These are phyloP conservation scores for Thera britannica DNA, from an alignment of 2,888 invertebrate species.

Conservation along the genomic window DNA sequence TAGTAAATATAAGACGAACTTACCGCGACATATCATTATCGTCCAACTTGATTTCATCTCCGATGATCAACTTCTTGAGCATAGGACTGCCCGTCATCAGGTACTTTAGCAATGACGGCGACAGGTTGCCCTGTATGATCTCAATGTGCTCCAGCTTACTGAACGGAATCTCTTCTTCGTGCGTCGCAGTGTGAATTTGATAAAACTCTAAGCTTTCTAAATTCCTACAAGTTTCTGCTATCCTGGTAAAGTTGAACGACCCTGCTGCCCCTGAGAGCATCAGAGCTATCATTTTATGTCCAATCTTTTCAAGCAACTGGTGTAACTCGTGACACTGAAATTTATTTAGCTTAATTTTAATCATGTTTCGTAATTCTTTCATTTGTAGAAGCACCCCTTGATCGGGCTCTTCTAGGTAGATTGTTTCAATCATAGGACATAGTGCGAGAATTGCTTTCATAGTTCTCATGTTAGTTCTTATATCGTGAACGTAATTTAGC, in stretches of 20 bases:
- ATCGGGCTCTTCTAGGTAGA: slow-evolving; percentile 87
- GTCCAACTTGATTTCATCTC: slow-evolving; percentile 87
- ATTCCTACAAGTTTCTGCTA: slow-evolving; percentile 85
- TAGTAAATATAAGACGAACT: slow-evolving; percentile 40
- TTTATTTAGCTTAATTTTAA: slow-evolving; percentile 86
- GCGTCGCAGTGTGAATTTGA: slow-evolving; percentile 86
- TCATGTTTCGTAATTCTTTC: slow-evolving; percentile 76
- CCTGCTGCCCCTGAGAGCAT: slow-evolving; percentile 85
- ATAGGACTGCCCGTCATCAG: slow-evolving; percentile 86
- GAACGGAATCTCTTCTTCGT: slow-evolving; percentile 84
- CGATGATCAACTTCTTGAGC: slow-evolving; percentile 86
- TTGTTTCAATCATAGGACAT: slow-evolving; percentile 86
- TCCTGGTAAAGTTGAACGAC: slow-evolving; percentile 84
- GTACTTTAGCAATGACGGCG: slow-evolving; percentile 83
- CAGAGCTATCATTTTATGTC: slow-evolving; percentile 80
- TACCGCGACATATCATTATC: slow-evolving; percentile 88
- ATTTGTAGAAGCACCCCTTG: slow-evolving; percentile 80
- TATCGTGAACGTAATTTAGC: slow-evolving; percentile 88
- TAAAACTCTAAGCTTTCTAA: slow-evolving; percentile 87
- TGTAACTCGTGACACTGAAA: slow-evolving; percentile 86
- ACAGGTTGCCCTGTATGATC: slow-evolving; percentile 87
- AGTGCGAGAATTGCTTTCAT: slow-evolving; percentile 85
- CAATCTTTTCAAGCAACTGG: slow-evolving; percentile 82
- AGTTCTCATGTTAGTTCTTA: slow-evolving; percentile 84
- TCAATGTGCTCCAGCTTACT: slow-evolving; percentile 87